Evolutionary conservation across 2,888 invertebrate species (phyloP), one percentile per base, ranked within the genome.

Genomic region (Clostera curtula): DNA sequence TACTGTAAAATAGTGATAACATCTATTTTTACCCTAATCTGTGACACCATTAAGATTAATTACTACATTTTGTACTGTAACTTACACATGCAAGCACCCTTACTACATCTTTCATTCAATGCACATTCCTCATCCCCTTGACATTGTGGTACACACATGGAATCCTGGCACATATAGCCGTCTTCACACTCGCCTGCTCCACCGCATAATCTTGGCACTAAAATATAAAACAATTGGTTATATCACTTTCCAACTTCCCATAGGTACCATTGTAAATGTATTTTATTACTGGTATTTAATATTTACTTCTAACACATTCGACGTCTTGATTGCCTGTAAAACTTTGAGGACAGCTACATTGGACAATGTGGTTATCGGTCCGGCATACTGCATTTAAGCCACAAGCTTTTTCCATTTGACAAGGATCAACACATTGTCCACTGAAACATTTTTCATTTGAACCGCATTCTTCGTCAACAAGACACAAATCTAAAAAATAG

Each of bases 101-200:
- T 87, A 5, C 93, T 79, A 72, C 96, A 96, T 67, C 94, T 93
- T 73, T 96, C 96, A 61, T 96, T 96, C 34, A 92, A 86, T 2
- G 95, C 96, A 64, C 96, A 96, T 40, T 93, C 89, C 49, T 90
- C 90, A 64, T 96, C 95, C 8, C 71, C 80, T 16, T 76, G 73
- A 58, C 96, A 96, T 21, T 85, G 84, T 3, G 93, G 93, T 34
- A 93, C 79, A 59, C 96, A 96, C 72, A 93, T 90, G 25, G 91
- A 92, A 55, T 94, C 90, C 36, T 90, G 88, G 55, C 96, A 96
- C 12, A 88, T 86, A 45, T 89, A 88, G 14, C 88, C 90, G n/a
- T 85, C 69, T 35, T 84, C 82, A 61, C 96, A 96, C 51, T 93
- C 93, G 7, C 85, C 79, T 33, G 87, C 87, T 4, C 77, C 73